Base-by-base conservation (phyloP, 2,113 vertebrate genomes). In the Dendropsophus ebraccatus region DNA sequence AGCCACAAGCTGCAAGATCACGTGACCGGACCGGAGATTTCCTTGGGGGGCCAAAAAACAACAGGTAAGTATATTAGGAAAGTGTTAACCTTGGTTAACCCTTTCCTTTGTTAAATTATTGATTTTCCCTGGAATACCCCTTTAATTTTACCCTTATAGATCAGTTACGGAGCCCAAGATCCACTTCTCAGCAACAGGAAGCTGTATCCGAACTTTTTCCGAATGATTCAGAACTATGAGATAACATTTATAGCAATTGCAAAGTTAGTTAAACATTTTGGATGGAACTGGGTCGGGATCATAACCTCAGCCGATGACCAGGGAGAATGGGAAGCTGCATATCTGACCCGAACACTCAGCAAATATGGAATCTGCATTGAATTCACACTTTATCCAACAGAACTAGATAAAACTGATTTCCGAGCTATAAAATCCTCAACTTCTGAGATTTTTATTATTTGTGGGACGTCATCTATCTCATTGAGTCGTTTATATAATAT, bases 161-260 rank as follows among this genome's bases (percentile, higher is more conserved):
- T n/a, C n/a, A n/a, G n/a, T n/a, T n/a, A n/a, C n/a, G n/a, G n/a
- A n/a, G n/a, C n/a, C n/a, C n/a, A n/a, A n/a, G n/a, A n/a, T n/a
- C n/a, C n/a, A n/a, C n/a, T n/a, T n/a, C n/a, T n/a, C n/a, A n/a
- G n/a, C n/a, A n/a, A n/a, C n/a, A n/a, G n/a, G n/a, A n/a, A n/a
- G n/a, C n/a, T n/a, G 45, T 73, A 73, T 73, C 69, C 69, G 45
- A 73, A 73, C 69, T 73, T 73, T 41, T 73, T 73, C 21, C 35
- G 69, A 21, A n/a, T 37, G 2, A 28, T 73, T n/a, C 19, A 37
- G 45, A n/a, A 73, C 37, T 73, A 37, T 41, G 35, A 41, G 21
- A 41, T 10, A 11, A 35, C 41, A 45, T 37, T 45, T 73, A 21
- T 73, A 12, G 32, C 14, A 21, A 73, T 73, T 10, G 37, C 69